phyloP scores from a whole-genome alignment of 2,113 vertebrate species.

The Corythornis vintsioides region DNA sequence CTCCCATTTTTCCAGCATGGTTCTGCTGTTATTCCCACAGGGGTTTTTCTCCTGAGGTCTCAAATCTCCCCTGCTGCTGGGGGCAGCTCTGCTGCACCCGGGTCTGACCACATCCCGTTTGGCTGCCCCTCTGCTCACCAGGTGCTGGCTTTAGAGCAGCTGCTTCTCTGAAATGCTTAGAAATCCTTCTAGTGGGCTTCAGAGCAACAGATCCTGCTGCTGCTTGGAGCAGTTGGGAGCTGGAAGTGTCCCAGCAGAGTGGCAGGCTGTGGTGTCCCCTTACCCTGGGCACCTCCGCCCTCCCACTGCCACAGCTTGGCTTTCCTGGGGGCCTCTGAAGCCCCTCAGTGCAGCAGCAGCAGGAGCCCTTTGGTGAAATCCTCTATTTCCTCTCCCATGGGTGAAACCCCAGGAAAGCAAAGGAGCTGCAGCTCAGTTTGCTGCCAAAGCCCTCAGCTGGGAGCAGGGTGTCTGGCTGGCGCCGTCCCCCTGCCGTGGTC shows the following conservation, averaged over 20 bases:
- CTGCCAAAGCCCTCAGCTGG: neutral
- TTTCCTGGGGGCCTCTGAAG: neutral
- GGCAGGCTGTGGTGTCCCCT: neutral
- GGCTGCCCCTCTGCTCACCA: neutral
- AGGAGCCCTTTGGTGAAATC: neutral
- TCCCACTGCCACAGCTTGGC: neutral
- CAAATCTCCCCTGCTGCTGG: fast-evolving
- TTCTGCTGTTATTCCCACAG: neutral
- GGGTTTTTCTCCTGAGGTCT: neutral
- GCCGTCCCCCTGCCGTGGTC: neutral
- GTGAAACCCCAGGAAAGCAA: neutral
- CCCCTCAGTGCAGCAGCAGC: neutral
- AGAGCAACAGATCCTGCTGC: neutral
- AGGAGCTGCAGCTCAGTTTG: neutral
- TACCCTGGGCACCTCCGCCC: neutral
- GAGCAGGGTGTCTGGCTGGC: neutral
- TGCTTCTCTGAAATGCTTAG: neutral
- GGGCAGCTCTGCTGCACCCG: neutral
- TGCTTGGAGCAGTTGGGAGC: neutral
- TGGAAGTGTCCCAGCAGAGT: neutral
- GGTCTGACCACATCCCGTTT: neutral
- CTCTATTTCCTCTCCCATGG: neutral
- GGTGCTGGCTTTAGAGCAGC: neutral
- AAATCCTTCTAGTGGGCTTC: neutral
- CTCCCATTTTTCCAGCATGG: neutral